phyloP scores from a whole-genome alignment of 1,140 invertebrate species.

The Drosophila santomea region DNA sequence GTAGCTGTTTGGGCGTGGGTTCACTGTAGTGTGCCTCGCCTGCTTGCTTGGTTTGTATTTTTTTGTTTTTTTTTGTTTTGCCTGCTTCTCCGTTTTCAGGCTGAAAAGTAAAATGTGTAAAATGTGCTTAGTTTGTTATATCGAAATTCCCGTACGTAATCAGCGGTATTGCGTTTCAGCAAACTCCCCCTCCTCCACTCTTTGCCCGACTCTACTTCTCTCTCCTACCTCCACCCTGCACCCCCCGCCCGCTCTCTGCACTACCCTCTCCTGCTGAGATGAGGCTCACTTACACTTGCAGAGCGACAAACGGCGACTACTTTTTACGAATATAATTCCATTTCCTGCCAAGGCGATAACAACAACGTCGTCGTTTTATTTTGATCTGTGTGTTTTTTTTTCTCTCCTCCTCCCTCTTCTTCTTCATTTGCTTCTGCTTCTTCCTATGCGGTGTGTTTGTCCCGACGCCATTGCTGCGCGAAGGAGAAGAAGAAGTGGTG shows the following conservation, averaged over 20 bases:
- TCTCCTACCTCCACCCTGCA: neutral
- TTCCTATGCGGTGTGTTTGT: conserved; percentile 33
- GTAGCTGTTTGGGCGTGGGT: neutral
- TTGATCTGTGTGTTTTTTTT: conserved; percentile 42
- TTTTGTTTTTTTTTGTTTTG: conserved; percentile 8
- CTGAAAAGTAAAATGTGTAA: conserved; percentile 38
- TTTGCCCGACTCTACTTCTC: neutral
- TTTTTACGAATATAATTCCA: conserved; percentile 81
- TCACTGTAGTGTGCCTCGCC: conserved; percentile 3
- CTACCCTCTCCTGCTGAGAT: conserved; percentile 38
- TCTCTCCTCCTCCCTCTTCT: neutral
- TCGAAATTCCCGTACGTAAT: conserved; percentile 58
- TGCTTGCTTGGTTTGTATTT: conserved; percentile 5
- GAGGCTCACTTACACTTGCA: conserved; percentile 48
- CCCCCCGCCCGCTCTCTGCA: conserved; percentile 1
- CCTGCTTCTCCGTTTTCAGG: conserved; percentile 9
- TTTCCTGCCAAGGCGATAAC: conserved; percentile 82
- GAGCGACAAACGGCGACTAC: conserved; percentile 48
- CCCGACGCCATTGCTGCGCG: conserved; percentile 65
- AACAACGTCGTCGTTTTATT: conserved; percentile 54
- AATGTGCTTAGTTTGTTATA: conserved; percentile 58
- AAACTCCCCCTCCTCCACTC: conserved; percentile 9
- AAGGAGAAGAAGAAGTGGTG: conserved; percentile 8
- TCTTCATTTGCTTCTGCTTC: no score
- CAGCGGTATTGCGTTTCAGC: conserved; percentile 54